These are phyloP conservation scores for Cerceris rybyensis DNA, from an alignment of 2,888 invertebrate species.

Conservation along the genomic window DNA sequence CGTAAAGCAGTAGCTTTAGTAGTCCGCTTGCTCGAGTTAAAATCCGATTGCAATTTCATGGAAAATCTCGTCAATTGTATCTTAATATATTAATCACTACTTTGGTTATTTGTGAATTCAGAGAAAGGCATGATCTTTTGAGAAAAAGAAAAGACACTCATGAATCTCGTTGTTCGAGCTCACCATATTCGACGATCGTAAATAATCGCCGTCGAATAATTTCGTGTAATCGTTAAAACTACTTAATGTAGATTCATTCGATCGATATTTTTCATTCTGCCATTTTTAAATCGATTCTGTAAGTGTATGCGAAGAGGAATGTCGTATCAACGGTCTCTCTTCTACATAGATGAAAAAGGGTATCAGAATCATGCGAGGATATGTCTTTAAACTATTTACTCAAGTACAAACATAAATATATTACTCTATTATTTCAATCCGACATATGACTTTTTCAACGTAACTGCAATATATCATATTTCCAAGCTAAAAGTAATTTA, in stretches of 20 bases:
- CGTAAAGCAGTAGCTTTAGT: constrained; percentile 38
- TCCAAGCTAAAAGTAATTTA: no score
- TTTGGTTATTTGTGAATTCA: constrained; percentile 3
- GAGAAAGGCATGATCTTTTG: no score
- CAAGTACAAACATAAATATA: not conserved
- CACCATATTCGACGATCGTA: not conserved
- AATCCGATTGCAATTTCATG: constrained; percentile 11
- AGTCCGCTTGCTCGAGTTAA: constrained; percentile 1
- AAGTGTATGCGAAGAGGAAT: constrained; percentile 1
- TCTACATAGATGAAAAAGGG: not conserved
- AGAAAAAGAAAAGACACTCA: no score
- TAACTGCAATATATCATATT: no score
- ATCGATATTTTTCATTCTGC: not conserved
- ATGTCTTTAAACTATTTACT: constrained; percentile 1
- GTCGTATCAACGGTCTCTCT: not conserved
- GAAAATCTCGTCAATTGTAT: not conserved
- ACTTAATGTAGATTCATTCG: no score
- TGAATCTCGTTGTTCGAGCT: not conserved
- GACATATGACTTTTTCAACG: no score
- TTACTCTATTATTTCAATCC: not conserved
- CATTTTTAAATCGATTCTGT: not conserved
- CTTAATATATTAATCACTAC: constrained; percentile 13
- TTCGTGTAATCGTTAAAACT: no score
- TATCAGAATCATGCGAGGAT: constrained; percentile 14
- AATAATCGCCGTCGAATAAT: no score